Percentiles rank a stretch among this genome's conserved stretches.
phyloP scores from a whole-genome alignment of 2,888 invertebrate genomes.

The Zhuqinia jingwanae region DNA sequence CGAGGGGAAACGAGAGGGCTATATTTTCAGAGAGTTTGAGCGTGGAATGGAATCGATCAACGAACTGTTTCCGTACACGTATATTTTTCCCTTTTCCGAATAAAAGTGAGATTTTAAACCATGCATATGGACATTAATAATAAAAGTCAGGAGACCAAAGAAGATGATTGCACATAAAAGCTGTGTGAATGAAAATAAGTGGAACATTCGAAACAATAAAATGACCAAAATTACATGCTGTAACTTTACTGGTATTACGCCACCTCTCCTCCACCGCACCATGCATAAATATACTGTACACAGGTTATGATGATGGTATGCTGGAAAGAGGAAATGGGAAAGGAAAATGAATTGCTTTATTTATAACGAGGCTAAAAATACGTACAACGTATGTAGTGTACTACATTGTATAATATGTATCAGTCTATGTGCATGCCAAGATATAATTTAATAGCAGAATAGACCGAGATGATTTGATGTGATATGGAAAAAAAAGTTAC shows the following conservation, averaged over 20 bases:
- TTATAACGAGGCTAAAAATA: not conserved
- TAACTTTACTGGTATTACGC: not conserved
- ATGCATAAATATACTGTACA: not conserved
- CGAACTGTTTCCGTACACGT: constrained; percentile 54
- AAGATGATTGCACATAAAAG: not conserved
- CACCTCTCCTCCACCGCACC: too few relatives aligned
- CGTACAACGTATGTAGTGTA: not conserved
- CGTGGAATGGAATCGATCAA: constrained; percentile 40
- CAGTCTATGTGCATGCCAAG: not conserved
- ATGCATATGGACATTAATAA: not conserved
- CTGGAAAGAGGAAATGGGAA: constrained; percentile 46
- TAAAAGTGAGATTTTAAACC: not conserved
- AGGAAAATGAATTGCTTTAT: constrained; percentile 39
- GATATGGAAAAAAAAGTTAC: not conserved
- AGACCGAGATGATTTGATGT: not conserved
- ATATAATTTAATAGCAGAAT: not conserved
- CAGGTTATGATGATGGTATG: not conserved
- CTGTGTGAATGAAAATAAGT: not conserved
- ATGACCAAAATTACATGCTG: not conserved
- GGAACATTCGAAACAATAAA: not conserved
- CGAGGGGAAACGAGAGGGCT: too few relatives aligned
- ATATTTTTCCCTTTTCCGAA: constrained; percentile 33
- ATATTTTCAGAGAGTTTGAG: too few relatives aligned
- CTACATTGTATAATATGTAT: not conserved
- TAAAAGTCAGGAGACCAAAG: not conserved